Percentiles rank a stretch among this genome's conserved stretches.
These are phyloP conservation scores for Steinernema hermaphroditum DNA, from an alignment of 2,888 invertebrate genomes.

Conservation along the genomic window DNA sequence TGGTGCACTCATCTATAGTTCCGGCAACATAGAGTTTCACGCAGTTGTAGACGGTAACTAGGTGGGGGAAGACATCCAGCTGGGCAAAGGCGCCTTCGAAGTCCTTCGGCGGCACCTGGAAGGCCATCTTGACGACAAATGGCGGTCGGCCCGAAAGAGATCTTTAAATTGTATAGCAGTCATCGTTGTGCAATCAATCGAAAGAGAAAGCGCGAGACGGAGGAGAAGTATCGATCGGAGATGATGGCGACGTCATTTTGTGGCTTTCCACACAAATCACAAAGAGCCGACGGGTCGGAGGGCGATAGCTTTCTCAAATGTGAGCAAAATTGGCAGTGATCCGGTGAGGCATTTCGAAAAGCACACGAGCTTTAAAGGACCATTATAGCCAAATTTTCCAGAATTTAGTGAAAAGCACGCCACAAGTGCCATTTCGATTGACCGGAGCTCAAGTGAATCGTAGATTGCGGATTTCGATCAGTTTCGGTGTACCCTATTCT, in stretches of 20 bases:
- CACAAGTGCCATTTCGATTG: no score
- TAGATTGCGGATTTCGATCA: no score
- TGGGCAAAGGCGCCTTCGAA: neutral
- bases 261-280: neutral
- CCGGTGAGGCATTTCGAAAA: no score
- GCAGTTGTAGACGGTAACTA: slow-evolving; percentile 6
- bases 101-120: neutral
- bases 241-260: neutral
- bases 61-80: slow-evolving; percentile 1
- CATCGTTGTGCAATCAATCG: neutral
- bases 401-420: no score
- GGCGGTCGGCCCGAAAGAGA: no score
- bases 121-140: neutral
- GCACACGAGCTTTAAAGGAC: no score
- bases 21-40: neutral
- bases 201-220: neutral
- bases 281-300: no score
- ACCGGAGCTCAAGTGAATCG: no score
- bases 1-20: neutral
- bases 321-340: no score
- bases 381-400: no score
- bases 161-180: neutral
- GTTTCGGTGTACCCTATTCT: no score
- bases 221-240: neutral
- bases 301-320: no score